Evolutionary conservation across 2,797 vertebrate genomes (phyloP).

Genomic region (Clarias fuscus): DNA sequence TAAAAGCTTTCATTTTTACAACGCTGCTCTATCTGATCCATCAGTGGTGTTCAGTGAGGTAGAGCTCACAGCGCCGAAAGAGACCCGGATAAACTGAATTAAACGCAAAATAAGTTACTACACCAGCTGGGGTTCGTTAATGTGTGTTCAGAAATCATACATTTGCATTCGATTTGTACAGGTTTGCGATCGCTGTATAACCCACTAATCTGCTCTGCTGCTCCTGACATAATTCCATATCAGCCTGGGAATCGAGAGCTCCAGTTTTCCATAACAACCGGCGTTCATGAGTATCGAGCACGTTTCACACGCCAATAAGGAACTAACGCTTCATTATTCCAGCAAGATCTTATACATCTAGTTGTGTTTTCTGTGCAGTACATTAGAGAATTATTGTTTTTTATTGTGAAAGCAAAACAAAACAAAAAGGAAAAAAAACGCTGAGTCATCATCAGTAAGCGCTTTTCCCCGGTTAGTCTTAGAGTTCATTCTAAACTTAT

Average conservation of each 20-base stretch:
- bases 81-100: neutral
- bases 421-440: neutral
- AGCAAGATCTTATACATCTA: neutral
- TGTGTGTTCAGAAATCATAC: neutral
- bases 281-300: neutral
- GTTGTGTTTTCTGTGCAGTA: neutral
- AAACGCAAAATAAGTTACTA: neutral
- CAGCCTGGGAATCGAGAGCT: conserved; percentile 12
- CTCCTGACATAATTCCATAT: conserved; percentile 25
- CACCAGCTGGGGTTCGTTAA: neutral
- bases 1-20: conserved; percentile 17
- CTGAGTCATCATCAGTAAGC: neutral
- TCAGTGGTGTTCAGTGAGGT: neutral
- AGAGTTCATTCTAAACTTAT: neutral
- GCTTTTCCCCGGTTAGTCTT: neutral
- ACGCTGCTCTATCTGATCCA: neutral
- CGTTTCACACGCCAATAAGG: neutral
- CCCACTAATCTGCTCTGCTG: conserved; percentile 29
- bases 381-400: neutral
- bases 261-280: neutral
- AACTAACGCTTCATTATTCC: neutral
- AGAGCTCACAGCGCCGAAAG: neutral
- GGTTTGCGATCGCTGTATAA: conserved; percentile 6
- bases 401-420: too few relatives aligned
- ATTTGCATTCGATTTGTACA: neutral